These are phyloP conservation scores for Protobothrops mucrosquamatus DNA, from an alignment of 2,113 vertebrate genomes.

Conservation along the genomic window DNA sequence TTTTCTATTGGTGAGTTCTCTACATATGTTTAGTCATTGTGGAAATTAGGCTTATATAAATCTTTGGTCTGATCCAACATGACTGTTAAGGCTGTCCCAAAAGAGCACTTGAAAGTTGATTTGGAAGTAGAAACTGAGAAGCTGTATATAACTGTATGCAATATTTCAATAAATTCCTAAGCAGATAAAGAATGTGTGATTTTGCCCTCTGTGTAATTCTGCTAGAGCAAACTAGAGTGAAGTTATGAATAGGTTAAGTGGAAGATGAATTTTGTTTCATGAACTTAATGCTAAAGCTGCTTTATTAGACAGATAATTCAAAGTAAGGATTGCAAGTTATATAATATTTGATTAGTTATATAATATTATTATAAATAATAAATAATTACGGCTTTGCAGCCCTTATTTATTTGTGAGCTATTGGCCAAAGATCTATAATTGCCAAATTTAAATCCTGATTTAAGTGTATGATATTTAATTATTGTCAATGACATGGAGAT, in stretches of 20 bases:
- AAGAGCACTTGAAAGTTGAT: neutral
- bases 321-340: neutral
- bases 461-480: neutral
- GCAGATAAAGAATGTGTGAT: neutral
- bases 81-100: neutral
- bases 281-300: neutral
- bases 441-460: neutral
- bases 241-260: neutral
- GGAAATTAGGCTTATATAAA: neutral
- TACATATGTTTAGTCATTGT: neutral
- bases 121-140: neutral
- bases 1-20: neutral
- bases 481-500: neutral
- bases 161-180: neutral
- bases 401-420: neutral
- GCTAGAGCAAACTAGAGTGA: neutral
- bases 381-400: neutral
- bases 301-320: neutral
- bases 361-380: neutral
- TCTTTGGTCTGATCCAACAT: neutral
- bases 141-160: neutral
- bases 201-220: neutral
- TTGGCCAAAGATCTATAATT: neutral
- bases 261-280: neutral
- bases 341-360: neutral